phyloP scores from a whole-genome alignment of 1,140 invertebrate species.

The Calosoma granatense region DNA sequence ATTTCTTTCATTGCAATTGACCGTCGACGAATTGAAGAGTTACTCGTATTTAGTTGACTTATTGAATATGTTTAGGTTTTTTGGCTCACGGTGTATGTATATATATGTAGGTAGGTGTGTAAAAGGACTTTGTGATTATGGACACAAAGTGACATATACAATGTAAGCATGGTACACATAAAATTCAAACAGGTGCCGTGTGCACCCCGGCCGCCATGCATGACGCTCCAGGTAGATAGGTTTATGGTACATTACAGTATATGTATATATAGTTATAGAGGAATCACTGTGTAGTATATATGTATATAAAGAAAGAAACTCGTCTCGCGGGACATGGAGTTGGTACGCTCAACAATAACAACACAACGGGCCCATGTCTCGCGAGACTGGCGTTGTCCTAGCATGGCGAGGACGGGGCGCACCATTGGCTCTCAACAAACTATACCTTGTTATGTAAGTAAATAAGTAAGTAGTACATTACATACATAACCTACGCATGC shows the following conservation, averaged over 20 bases:
- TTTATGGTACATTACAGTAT: not conserved
- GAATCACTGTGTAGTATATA: not conserved
- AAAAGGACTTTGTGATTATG: not conserved
- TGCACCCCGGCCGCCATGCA: not conserved
- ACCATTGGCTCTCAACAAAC: not conserved
- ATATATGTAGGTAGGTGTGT: not conserved
- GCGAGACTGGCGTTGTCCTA: not conserved
- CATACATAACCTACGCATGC: not conserved
- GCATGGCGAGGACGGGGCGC: no score
- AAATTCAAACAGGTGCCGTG: not conserved
- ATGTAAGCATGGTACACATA: not conserved
- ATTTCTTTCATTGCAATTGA: not conserved
- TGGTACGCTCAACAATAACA: no score
- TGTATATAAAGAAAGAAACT: no score
- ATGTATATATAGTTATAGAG: not conserved
- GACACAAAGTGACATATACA: not conserved
- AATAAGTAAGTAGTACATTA: not conserved
- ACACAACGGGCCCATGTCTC: not conserved
- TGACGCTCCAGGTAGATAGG: not conserved
- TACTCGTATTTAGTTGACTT: not conserved
- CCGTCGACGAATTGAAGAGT: not conserved
- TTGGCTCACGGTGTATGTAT: not conserved
- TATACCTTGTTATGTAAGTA: slow-evolving; percentile 14
- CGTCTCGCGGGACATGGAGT: no score
- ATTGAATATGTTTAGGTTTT: not conserved